Conservation (phyloP, 1,140 invertebrate species). For the Catajapyx aquilonaris region DNA sequence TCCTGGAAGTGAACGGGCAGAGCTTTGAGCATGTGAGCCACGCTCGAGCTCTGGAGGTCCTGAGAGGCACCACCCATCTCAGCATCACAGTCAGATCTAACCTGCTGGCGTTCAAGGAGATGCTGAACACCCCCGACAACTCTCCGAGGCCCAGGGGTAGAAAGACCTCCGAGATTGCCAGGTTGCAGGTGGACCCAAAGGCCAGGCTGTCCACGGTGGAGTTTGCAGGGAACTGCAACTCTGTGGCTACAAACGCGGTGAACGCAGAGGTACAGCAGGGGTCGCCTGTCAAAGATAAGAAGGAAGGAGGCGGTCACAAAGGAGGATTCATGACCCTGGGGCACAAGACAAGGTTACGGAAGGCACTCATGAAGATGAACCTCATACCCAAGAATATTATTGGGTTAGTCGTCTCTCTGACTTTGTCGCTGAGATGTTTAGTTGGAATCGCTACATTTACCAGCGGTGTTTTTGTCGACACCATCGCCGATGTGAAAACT, state of each 20-base stretch:
- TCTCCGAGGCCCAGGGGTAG: slow-evolving; percentile 43
- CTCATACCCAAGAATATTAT: slow-evolving; percentile 70
- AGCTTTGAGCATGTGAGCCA: slow-evolving; percentile 83
- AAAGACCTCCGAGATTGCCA: slow-evolving; percentile 24
- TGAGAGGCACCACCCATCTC: slow-evolving; percentile 82
- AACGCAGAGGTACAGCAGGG: slow-evolving; percentile 2
- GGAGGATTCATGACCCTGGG: slow-evolving; percentile 75
- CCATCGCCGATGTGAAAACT: not conserved
- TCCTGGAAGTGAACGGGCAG: slow-evolving; percentile 91
- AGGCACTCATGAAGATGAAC: slow-evolving; percentile 78
- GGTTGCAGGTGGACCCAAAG: slow-evolving; percentile 37
- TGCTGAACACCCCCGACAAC: slow-evolving; percentile 66
- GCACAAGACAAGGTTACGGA: slow-evolving; percentile 60
- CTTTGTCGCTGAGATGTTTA: slow-evolving; percentile 4
- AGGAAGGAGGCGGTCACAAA: slow-evolving; percentile 33
- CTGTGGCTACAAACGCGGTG: slow-evolving; percentile 13
- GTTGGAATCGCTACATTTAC: not conserved
- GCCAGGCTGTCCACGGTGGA: slow-evolving; percentile 37
- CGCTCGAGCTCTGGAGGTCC: slow-evolving; percentile 72
- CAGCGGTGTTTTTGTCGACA: slow-evolving; percentile 2
- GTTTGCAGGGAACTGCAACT: slow-evolving; percentile 20
- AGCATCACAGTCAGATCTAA: slow-evolving; percentile 95
- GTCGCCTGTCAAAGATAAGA: slow-evolving; percentile 25
- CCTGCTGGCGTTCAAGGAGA: slow-evolving; percentile 63
- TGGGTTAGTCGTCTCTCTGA: slow-evolving; percentile 25